These are phyloP conservation scores for Tubiluchus corallicola DNA, from an alignment of 2,888 invertebrate genomes.

Conservation along the genomic window DNA sequence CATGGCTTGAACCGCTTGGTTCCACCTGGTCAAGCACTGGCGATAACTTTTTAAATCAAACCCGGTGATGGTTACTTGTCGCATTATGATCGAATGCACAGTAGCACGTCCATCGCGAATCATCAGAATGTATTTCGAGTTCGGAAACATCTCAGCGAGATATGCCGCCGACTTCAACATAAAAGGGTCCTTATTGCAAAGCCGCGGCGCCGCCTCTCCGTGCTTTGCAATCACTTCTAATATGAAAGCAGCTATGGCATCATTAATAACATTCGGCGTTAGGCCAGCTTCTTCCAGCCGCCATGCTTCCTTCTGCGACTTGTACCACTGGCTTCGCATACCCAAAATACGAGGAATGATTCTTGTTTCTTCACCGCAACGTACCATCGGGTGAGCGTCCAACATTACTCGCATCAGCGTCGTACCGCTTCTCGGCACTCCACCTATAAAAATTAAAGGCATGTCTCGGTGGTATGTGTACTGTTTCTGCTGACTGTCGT, in stretches of 20 bases:
- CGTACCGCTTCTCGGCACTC: slow-evolving; percentile 90
- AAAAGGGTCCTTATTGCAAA: slow-evolving; percentile 98
- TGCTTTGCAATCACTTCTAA: slow-evolving; percentile 87
- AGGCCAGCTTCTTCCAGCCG: slow-evolving; percentile 85
- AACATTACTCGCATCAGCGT: slow-evolving; percentile 94
- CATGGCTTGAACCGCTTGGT: slow-evolving; percentile 83
- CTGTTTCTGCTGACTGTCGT: slow-evolving; percentile 13
- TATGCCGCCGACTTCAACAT: slow-evolving; percentile 91
- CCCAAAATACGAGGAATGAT: slow-evolving; percentile 90
- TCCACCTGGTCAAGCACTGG: slow-evolving; percentile 91
- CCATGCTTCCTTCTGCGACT: slow-evolving; percentile 74
- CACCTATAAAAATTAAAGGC: slow-evolving; percentile 91
- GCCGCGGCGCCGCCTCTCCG: slow-evolving; percentile 77
- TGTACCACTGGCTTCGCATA: slow-evolving; percentile 84
- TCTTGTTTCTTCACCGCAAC: slow-evolving; percentile 85
- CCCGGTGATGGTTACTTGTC: slow-evolving; percentile 74
- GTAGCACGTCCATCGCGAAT: slow-evolving; percentile 94
- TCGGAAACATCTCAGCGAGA: slow-evolving; percentile 83
- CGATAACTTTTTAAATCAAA: slow-evolving; percentile 85
- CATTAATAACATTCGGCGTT: slow-evolving; percentile 72
- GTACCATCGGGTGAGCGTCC: slow-evolving; percentile 88
- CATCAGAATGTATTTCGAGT: slow-evolving; percentile 94
- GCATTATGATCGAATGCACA: slow-evolving; percentile 90
- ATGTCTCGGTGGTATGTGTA: slow-evolving; percentile 54
- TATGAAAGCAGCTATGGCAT: slow-evolving; percentile 90